Evolutionary conservation across 2,888 invertebrate species (phyloP).

Genomic region (Caprella mutica): DNA sequence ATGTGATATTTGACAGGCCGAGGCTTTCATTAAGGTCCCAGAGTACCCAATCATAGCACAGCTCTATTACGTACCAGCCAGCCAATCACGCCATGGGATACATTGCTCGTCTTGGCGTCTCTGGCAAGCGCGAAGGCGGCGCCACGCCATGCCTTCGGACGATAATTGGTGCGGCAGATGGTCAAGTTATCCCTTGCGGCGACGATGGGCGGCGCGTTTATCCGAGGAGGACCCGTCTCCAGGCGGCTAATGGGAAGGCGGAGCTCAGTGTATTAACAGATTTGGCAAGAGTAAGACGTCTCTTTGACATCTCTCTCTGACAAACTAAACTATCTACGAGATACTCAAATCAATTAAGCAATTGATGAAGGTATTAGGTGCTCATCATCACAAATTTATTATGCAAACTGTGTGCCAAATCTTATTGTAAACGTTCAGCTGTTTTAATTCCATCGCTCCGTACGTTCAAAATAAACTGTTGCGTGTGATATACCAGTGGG

Average conservation of each 20-base stretch:
- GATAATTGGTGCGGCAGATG: background rate
- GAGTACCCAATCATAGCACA: slow-evolving; percentile 28
- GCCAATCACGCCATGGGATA: slow-evolving; percentile 13
- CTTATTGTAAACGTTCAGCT: no score
- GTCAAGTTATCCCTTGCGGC: background rate
- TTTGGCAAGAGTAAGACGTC: slow-evolving; percentile 27
- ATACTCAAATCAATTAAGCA: no score
- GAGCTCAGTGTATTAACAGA: slow-evolving; percentile 30
- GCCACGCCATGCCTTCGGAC: background rate
- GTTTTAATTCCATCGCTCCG: no score
- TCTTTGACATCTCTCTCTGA: slow-evolving; percentile 28
- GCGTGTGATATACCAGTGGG: no score
- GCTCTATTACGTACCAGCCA: slow-evolving; percentile 25
- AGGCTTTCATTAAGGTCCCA: slow-evolving; percentile 31
- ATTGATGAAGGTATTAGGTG: no score
- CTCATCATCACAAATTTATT: no score
- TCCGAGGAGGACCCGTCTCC: background rate
- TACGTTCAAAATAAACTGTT: no score
- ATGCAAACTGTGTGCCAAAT: no score
- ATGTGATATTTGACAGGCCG: slow-evolving; percentile 29
- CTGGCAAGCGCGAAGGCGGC: background rate
- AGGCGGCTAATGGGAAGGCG: slow-evolving; percentile 6
- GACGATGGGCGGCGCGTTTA: background rate
- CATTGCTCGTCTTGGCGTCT: background rate
- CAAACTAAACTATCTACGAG: no score